These are phyloP conservation scores for Peromyscus leucopus DNA, from an alignment of 2,113 vertebrate genomes.

Conservation along the genomic window DNA sequence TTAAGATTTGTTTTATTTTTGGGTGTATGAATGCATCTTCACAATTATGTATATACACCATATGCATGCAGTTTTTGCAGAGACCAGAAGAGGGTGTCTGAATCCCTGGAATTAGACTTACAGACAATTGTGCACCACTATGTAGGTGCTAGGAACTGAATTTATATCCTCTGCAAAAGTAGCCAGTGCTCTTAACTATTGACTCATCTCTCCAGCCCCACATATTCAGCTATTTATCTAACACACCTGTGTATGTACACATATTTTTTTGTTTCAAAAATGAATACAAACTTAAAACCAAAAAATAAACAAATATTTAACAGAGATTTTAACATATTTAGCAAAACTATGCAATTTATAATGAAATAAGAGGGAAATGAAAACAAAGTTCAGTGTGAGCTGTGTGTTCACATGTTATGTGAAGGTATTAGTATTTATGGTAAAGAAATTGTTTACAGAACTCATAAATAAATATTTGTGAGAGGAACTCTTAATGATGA, in stretches of 20 bases:
- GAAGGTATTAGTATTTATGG: background rate
- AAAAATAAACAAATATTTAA: background rate
- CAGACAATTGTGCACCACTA: background rate
- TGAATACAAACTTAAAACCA: constrained; percentile 4
- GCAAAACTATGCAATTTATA: background rate
- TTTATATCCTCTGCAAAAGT: background rate
- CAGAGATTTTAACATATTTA: background rate
- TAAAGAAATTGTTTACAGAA: background rate
- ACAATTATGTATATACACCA: too few relatives aligned
- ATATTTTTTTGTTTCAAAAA: constrained; percentile 13
- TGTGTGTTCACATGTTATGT: background rate
- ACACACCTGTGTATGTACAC: background rate
- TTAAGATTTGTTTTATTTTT: background rate
- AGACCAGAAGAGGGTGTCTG: background rate
- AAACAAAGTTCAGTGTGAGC: background rate
- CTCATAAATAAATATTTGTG: background rate
- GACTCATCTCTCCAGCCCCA: background rate
- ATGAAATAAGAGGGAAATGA: background rate
- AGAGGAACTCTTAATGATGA: background rate
- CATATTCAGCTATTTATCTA: background rate
- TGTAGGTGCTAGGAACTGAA: background rate
- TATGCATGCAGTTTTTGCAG: background rate
- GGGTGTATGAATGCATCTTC: background rate
- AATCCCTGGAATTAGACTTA: background rate
- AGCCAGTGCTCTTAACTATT: background rate